Evolutionary conservation across 2,113 vertebrate species (phyloP).

Genomic region (Dicentrarchus labrax): DNA sequence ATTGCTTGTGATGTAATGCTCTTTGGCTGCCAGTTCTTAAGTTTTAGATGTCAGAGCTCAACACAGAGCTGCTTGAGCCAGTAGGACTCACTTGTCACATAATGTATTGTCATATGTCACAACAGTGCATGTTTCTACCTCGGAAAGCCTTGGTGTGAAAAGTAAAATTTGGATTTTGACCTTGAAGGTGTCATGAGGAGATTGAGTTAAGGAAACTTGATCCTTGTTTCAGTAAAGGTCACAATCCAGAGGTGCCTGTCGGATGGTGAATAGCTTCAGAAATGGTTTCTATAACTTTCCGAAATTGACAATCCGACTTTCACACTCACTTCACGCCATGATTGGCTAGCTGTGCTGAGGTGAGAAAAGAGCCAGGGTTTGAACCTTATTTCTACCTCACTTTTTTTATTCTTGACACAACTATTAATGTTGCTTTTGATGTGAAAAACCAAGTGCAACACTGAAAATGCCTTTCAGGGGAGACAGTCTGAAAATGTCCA

Average conservation of each 20-base stretch:
- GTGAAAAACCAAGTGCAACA: background rate
- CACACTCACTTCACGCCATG: background rate
- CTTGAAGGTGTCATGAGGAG: background rate
- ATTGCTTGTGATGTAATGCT: background rate
- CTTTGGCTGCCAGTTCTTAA: background rate
- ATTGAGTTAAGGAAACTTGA: background rate
- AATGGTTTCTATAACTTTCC: background rate
- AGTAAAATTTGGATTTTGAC: background rate
- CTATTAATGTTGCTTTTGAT: background rate
- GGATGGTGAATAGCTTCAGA: background rate
- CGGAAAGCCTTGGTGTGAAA: background rate
- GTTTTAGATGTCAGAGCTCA: slow-evolving; percentile 5
- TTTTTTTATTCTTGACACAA: too few species aligned
- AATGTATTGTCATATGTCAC: too few species aligned
- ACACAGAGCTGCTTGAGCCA: background rate
- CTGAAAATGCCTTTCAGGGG: background rate
- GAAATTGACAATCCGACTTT: background rate
- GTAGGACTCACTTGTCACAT: too few species aligned
- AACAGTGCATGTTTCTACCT: too few species aligned
- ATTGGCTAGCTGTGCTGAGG: background rate
- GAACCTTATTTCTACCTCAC: background rate
- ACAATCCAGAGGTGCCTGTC: background rate
- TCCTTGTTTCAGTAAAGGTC: background rate
- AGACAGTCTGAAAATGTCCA: background rate
- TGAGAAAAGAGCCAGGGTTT: background rate